Base-by-base conservation (phyloP, 1,140 invertebrate genomes). In the Macrobrachium nipponense region DNA sequence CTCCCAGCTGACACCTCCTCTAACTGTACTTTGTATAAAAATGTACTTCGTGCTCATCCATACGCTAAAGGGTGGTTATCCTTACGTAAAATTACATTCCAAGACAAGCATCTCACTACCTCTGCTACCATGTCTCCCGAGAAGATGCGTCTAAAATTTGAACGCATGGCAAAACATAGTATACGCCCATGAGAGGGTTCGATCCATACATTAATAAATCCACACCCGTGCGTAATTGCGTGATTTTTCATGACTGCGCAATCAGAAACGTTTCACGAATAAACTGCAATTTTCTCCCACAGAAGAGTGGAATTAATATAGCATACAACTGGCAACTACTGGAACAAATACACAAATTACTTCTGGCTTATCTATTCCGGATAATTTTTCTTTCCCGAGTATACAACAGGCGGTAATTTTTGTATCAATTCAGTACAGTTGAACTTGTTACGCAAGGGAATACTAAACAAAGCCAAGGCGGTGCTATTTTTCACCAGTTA, bases 1-100 rank as follows among this genome's bases (percentile, higher is more conserved):
- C 83, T 72, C 77, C 36, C 84, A 86, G 77, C 77, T 86, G 78
- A 86, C 84, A 80, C 78, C 78, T 64, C 72, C 66, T 59, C 12
- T 85, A 86, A 86, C 84, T 86, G 84, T 86, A 73, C 73, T 61
- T 60, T 17, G 11, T 61, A 18, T 20, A 77, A 51, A 66, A 78
- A 60, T 58, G 66, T 68, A 44, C 60, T 73, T 27, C 27, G 77
- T 23, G 75, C 15, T 76, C 36, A 59, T 51, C 73, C 73, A 59
- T 51, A 76, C 43, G 73, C 43, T 20, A 18, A 44, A 51, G 14
- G 51, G 44, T 43, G 44, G 15, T 27, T 75, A 61, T 43, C 51
- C 58, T 75, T 66, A 59, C 44, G 36, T 44, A 61, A 60, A 82
- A 61, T 36, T n/a, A 36, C 23, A 23, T 14, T 23, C 23, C 12